Evolutionary conservation across 2,888 invertebrate genomes (phyloP), one percentile per base, ranked within the genome.

Genomic region (Drosophila parthenogenetica): DNA sequence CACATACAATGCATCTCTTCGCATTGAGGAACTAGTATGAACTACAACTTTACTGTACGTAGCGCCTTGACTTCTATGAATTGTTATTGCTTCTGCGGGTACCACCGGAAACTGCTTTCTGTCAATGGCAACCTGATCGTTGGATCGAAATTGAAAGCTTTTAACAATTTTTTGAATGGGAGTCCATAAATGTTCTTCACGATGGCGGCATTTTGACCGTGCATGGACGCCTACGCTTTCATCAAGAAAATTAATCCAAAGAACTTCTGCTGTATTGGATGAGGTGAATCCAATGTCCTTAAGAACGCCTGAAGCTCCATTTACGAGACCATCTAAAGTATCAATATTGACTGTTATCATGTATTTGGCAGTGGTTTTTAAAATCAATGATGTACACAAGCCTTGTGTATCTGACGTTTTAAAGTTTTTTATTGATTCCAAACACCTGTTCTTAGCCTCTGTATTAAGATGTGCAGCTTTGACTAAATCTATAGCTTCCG

Each of bases 21-120:
- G 3, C 37, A 37, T 37, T 37, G 13, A 5, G 0, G n/a, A n/a
- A 37, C 13, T 37, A 3, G 37, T 37, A n/a, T 37, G 37, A n/a
- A 37, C 37, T 13, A n/a, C 13, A 11, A 37, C 37, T n/a, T 37
- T 37, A 13, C 37, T 37, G 13, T 37, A 37, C 5, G 37, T 37
- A n/a, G 37, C 37, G 3, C 37, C 37, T 37, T 37, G 37, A n/a
- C 37, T 37, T n/a, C n/a, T 37, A n/a, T 37, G n/a, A n/a, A 37
- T 55, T 1, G 63, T 63, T 11, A 43, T 55, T 17, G 35, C 25
- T 54, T 48, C 57, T 29, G 57, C 62, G 2, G 37, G 37, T 4
- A 37, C n/a, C 2, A 37, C 37, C 4, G 37, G 37, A 37, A 37
- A 37, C n/a, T 37, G 37, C n/a, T 37, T 37, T 13, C 37, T 11